Percentiles rank a stretch among this genome's conserved stretches.
These are phyloP conservation scores for Rhinichthys osculus DNA, from an alignment of 2,797 vertebrate species.

Conservation along the genomic window DNA sequence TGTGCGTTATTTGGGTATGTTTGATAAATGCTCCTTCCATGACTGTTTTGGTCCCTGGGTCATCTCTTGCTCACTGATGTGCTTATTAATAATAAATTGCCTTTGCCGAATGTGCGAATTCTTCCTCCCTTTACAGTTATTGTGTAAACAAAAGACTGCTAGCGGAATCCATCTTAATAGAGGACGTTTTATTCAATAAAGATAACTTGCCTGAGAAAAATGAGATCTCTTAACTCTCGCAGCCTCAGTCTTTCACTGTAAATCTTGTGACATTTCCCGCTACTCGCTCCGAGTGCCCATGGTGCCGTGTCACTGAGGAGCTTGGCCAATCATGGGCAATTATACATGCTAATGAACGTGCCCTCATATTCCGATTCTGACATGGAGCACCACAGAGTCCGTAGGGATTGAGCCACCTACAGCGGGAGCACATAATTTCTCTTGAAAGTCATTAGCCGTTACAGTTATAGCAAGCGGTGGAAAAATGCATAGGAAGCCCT, in stretches of 20 bases:
- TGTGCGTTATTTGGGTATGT: conserved; percentile 82
- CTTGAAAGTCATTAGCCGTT: conserved; percentile 39
- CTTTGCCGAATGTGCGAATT: conserved; percentile 82
- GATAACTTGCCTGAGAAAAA: conserved; percentile 84
- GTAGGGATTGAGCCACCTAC: conserved; percentile 39
- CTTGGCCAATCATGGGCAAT: conserved; percentile 44
- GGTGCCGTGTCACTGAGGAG: conserved; percentile 56
- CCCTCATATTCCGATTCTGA: conserved; percentile 35
- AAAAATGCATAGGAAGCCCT: conserved; percentile 61
- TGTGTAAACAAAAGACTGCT: conserved; percentile 83
- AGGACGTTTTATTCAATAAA: conserved; percentile 87
- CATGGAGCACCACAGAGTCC: conserved; percentile 30
- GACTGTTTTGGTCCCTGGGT: conserved; percentile 81
- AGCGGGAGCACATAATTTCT: conserved; percentile 30
- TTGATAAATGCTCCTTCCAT: conserved; percentile 83
- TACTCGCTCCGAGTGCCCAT: conserved; percentile 45
- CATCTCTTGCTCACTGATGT: conserved; percentile 84
- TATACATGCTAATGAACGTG: conserved; percentile 50
- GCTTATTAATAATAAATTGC: conserved; percentile 89
- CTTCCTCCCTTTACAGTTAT: conserved; percentile 83
- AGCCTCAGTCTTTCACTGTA: conserved; percentile 64
- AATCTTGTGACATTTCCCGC: conserved; percentile 60
- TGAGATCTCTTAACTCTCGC: conserved; percentile 69
- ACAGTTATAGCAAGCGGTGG: conserved; percentile 39
- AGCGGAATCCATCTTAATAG: conserved; percentile 86